Evolutionary conservation across 2,797 vertebrate species (phyloP), one percentile per base, ranked within the genome.

Genomic region (Cossypha heuglini): DNA sequence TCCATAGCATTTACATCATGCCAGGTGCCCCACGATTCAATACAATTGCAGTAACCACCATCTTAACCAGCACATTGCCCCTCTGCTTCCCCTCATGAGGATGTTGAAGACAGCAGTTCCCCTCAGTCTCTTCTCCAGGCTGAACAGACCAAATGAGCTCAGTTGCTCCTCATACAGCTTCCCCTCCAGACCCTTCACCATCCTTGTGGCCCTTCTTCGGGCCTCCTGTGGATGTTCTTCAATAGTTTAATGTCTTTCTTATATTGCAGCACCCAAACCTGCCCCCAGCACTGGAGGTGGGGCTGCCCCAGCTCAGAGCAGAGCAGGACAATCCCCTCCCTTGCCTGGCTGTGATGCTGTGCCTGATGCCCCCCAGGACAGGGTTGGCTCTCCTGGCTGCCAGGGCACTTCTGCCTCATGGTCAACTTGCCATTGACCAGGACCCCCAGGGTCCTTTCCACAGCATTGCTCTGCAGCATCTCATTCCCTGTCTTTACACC

Each of bases 221-320:
- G 17, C 4, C 4, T 84, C 28, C 8, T 13, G 28, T 45, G 29
- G 6, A 38, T 4, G 1, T 4, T 20, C 13, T 45, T 13, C 10
- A 58, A 58, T 5, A 58, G 45, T 5, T 14, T 20, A 21, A 54
- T 4, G 2, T 38, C 38, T 38, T n/a, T 72, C 1, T 66, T 38
- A 25, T 1, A 21, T 9, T 26, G 13, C 7, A 6, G 2, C 5
- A 21, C 10, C 20, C 45, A 58, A 6, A 25, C 1, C 2, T 33
- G 38, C 38, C 13, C 38, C 38, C 38, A 38, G 38, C 6, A 10
- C 11, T 51, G 0, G 5, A 45, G 59, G 20, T 58, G 67, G 66
- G 45, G 45, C 33, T 0, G 0, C 4, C 3, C 5, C 59, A 64
- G 37, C 0, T 1, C 85, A 33, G 45, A 73, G n/a, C n/a, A 87